Base-by-base conservation (phyloP, 2,797 vertebrate genomes). In the Sebastes melanostomus region DNA sequence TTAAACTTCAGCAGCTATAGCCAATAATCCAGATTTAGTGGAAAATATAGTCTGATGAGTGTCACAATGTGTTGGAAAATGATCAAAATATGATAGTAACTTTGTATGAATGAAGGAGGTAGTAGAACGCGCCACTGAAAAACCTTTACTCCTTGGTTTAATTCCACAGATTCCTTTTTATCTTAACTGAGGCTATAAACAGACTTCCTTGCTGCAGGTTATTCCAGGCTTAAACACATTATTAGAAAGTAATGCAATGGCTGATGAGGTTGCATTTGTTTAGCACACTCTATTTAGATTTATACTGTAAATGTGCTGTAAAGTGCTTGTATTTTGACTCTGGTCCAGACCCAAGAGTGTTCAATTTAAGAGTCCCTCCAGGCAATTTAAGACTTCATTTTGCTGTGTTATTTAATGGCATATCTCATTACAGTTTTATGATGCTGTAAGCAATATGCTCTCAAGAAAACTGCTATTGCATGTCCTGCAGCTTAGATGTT, bases 391-490 rank as follows among this genome's bases (percentile, higher is more conserved):
- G 89, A 91, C 82, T 91, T 95, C 72, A 89, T 93, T 93, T 91
- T 93, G 77, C 89, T 83, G 80, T 87, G 86, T 92, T 93, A 93
- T 91, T 93, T 93, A 93, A 93, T 92, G 83, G 85, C 89, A 89
- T 86, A 92, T 93, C 89, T 93, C 89, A 93, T 94, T 93, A 92
- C 88, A 89, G 87, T 93, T 94, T 94, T 94, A 93, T 93, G 89
- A 92, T 85, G 90, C 92, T 91, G 91, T 90, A 91, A 94, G 93
- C 93, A 93, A 90, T 91, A 89, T 84, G 80, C 81, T 89, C 63
- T 75, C 71, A 72, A 78, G 86, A 91, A 93, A 93, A 89, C 75
- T 72, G 72, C 88, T 75, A 72, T 86, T 87, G 82, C 82, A 87
- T 87, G 84, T 92, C 91, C 86, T 86, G 81, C 89, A 92, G 91